Conservation (phyloP, 1,140 invertebrate genomes). For the Aphelinus atriplicis region DNA sequence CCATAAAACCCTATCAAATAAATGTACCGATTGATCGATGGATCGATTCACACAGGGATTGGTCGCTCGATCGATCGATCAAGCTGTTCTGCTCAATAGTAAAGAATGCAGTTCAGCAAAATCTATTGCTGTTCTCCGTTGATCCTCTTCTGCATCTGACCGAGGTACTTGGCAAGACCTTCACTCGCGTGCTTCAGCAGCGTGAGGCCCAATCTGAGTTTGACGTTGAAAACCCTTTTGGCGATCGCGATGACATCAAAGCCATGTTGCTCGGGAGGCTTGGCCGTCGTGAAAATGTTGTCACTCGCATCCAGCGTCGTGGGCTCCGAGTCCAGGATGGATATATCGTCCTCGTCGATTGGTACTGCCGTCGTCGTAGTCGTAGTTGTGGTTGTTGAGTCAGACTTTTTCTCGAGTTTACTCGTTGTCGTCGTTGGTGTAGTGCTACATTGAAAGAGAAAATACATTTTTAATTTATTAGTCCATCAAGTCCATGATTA, state of each 20-base stretch:
- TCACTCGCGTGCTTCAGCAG: slow-evolving; percentile 66
- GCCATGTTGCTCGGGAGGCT: slow-evolving; percentile 45
- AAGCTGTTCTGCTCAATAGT: neutral
- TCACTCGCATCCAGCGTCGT: slow-evolving; percentile 50
- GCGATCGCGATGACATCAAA: slow-evolving; percentile 63
- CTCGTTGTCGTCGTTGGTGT: slow-evolving; percentile 4
- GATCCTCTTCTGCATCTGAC: slow-evolving; percentile 62
- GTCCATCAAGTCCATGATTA: no score
- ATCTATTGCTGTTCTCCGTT: slow-evolving; percentile 49
- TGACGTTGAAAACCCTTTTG: slow-evolving; percentile 65
- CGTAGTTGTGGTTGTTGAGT: slow-evolving; percentile 23
- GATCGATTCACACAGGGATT: neutral
- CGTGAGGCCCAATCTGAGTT: slow-evolving; percentile 65
- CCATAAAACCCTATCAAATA: slow-evolving; percentile 12
- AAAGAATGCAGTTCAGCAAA: neutral
- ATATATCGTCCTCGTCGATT: slow-evolving; percentile 21
- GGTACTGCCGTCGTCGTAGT: slow-evolving; percentile 27
- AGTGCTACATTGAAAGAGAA: neutral
- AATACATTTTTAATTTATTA: no score
- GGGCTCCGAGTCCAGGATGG: slow-evolving; percentile 32
- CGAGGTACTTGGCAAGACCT: slow-evolving; percentile 65
- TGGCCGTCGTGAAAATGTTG: slow-evolving; percentile 44
- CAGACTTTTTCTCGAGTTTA: neutral
- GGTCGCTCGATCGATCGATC: neutral
- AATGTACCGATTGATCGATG: slow-evolving; percentile 10